Evolutionary conservation across 2,888 invertebrate genomes (phyloP), one percentile per base, ranked within the genome.

Genomic region (Erpobdella octoculata): DNA sequence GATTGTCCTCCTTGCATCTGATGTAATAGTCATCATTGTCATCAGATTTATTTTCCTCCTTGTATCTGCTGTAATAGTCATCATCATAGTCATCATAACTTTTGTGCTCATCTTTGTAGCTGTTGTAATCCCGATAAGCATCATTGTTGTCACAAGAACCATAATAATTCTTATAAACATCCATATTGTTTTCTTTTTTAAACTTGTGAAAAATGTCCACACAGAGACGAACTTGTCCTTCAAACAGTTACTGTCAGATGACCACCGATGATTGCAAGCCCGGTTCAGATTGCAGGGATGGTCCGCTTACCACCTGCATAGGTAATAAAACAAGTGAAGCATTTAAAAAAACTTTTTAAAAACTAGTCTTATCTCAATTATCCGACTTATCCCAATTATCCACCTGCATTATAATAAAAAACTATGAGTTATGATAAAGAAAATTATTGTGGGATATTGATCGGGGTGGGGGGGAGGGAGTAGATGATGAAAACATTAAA

Each of bases 281-380:
- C 35, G 37, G 59, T n/a, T 25, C 61, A 1, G 59, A 59, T 33
- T 70, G 70, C n/a, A 35, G 70, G 8, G 70, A 70, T 28, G 70
- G 36, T 36, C 70, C 70, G 0, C 58, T 70, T 58, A 58, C 70
- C 2, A 25, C 28, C 69, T 69, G 69, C 35, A 35, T 31, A 48
- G 69, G 69, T 69, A n/a, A n/a, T n/a, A n/a, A n/a, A n/a, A n/a
- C n/a, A n/a, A n/a, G n/a, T n/a, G n/a, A n/a, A n/a, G n/a, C n/a
- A n/a, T n/a, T n/a, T n/a, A n/a, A n/a, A n/a, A n/a, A n/a, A n/a
- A n/a, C n/a, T n/a, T n/a, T n/a, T n/a, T n/a, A n/a, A n/a, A n/a
- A n/a, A n/a, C n/a, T n/a, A n/a, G n/a, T n/a, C n/a, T n/a, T n/a
- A n/a, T n/a, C n/a, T n/a, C n/a, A n/a, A n/a, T n/a, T n/a, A n/a